These are phyloP conservation scores for Drosophila lowei DNA, from an alignment of 1,140 invertebrate species.

Conservation along the genomic window DNA sequence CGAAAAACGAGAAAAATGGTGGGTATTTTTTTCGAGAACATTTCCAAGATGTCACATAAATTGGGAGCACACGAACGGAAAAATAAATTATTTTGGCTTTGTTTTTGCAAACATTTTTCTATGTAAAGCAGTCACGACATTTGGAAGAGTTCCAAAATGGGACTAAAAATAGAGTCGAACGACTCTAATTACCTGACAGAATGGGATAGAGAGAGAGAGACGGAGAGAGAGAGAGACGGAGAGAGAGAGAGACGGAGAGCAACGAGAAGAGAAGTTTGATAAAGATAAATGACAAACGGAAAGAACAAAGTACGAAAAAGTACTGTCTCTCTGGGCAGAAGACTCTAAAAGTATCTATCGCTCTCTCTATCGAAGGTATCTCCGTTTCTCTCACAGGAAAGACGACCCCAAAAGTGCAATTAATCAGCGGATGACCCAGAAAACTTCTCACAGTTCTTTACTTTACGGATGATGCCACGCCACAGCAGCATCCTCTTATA, in stretches of 20 bases:
- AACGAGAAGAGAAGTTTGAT: not conserved
- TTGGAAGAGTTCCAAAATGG: slow-evolving; percentile 72
- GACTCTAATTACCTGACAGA: not conserved
- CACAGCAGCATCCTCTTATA: too few relatives aligned
- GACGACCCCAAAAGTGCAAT: slow-evolving; percentile 43
- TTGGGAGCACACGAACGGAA: slow-evolving; percentile 53
- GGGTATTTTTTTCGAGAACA: too few relatives aligned
- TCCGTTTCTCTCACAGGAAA: slow-evolving; percentile 22
- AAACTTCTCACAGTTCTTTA: slow-evolving; percentile 32
- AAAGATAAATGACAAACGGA: slow-evolving; percentile 56
- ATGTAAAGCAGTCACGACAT: slow-evolving; percentile 69
- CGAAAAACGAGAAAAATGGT: too few relatives aligned
- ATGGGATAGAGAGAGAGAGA: slow-evolving; percentile 7
- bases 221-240: not conserved
- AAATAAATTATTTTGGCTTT: slow-evolving; percentile 30
- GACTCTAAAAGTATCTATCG: not conserved
- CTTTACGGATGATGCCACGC: not conserved
- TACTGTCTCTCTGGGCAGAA: not conserved
- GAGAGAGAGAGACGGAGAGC: slow-evolving; percentile 13
- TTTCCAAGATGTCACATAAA: slow-evolving; percentile 68
- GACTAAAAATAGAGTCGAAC: slow-evolving; percentile 44
- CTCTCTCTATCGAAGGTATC: slow-evolving; percentile 1
- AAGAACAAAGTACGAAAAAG: slow-evolving; percentile 17
- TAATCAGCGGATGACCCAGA: slow-evolving; percentile 69
- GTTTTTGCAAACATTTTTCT: slow-evolving; percentile 57